Percentiles rank a stretch among this genome's conserved stretches.
Evolutionary conservation across 2,888 invertebrate genomes (phyloP).

Genomic region (Tenthredo scrophulariae): DNA sequence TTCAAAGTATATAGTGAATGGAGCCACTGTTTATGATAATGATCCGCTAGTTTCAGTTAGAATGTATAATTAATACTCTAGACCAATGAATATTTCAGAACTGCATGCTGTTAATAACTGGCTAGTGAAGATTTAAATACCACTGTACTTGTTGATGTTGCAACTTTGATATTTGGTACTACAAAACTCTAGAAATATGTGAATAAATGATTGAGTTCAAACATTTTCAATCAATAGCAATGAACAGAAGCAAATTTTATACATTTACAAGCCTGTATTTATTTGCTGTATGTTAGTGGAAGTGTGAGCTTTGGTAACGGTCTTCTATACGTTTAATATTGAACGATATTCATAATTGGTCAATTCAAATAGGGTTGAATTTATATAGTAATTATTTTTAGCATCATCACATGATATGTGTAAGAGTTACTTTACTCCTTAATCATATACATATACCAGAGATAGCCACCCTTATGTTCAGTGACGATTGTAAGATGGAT

Average conservation of each 20-base stretch:
- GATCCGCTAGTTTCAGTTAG: neutral
- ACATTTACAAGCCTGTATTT: neutral
- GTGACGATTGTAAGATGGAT: neutral
- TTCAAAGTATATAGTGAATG: neutral
- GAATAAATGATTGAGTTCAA: conserved; percentile 20
- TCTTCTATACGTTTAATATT: neutral
- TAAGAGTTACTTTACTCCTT: neutral
- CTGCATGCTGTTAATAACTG: neutral
- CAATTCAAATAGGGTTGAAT: neutral
- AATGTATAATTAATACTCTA: conserved; percentile 10
- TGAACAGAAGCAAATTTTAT: neutral
- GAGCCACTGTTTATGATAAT: neutral
- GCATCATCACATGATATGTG: neutral
- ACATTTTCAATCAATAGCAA: neutral
- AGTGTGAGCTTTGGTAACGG: neutral
- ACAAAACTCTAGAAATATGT: neutral
- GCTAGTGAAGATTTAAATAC: conserved; percentile 13
- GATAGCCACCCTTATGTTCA: neutral
- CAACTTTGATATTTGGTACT: neutral
- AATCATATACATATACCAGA: neutral
- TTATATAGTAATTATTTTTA: neutral
- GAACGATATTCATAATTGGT: neutral
- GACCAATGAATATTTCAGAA: conserved; percentile 10
- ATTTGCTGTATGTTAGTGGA: conserved; percentile 19
- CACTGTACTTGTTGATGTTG: neutral